phyloP scores from a whole-genome alignment of 2,797 vertebrate species.

The Falco peregrinus region DNA sequence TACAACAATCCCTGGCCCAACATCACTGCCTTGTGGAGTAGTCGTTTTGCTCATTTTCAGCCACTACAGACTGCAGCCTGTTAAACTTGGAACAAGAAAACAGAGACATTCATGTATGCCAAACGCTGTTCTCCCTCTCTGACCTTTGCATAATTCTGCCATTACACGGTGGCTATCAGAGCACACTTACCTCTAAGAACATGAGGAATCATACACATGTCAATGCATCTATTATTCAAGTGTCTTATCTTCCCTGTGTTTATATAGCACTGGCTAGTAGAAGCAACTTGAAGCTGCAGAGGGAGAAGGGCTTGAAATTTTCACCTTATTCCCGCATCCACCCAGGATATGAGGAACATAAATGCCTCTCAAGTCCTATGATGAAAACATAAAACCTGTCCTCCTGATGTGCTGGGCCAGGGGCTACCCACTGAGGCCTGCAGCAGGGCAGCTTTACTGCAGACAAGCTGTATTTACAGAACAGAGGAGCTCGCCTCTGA shows the following conservation, averaged over 20 bases:
- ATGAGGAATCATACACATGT: background rate
- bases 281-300: background rate
- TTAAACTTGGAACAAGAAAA: background rate
- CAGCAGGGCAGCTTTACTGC: background rate
- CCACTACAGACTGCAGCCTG: background rate
- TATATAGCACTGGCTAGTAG: background rate
- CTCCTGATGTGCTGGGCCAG: background rate
- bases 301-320: background rate
- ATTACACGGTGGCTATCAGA: background rate
- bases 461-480: background rate
- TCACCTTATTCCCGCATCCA: fast-evolving
- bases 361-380: background rate
- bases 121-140: background rate
- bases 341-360: background rate
- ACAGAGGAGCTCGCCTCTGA: background rate
- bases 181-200: background rate
- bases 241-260: background rate
- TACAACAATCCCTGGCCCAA: background rate
- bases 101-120: background rate
- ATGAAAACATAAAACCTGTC: background rate
- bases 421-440: background rate
- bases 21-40: background rate
- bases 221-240: background rate
- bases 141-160: background rate
- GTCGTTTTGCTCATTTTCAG: background rate